Percentiles rank a stretch among this genome's conserved stretches.
phyloP scores from a whole-genome alignment of 2,113 vertebrate species.

The Tichodroma muraria region DNA sequence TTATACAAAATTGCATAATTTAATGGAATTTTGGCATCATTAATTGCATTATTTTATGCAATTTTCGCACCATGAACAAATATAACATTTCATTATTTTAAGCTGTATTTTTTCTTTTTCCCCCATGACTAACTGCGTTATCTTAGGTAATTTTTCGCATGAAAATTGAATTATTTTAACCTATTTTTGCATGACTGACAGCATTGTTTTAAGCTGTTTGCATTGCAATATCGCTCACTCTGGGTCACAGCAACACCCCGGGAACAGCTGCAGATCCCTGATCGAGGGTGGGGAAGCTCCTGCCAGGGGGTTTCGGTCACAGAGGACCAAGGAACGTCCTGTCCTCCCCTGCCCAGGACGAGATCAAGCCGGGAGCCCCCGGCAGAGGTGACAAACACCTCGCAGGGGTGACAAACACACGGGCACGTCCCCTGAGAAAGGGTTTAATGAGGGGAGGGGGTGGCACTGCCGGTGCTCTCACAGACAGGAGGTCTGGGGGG shows the following conservation, averaged over 20 bases:
- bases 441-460: conserved; percentile 16
- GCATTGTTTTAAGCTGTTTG: background rate
- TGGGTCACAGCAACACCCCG: background rate
- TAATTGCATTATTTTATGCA: background rate
- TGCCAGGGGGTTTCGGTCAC: background rate
- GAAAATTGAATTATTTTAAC: background rate
- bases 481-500: too few species aligned
- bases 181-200: background rate
- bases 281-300: background rate
- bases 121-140: accelerated
- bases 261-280: background rate
- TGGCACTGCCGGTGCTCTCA: background rate
- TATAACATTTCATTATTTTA: background rate
- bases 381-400: background rate
- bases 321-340: background rate
- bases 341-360: background rate
- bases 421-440: background rate
- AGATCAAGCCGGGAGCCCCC: background rate
- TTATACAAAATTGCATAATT: background rate
- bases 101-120: too few species aligned
- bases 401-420: background rate
- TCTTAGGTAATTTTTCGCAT: background rate
- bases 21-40: background rate
- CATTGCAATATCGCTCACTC: background rate
- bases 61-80: background rate